Percentiles rank a stretch among this genome's conserved stretches.
Evolutionary conservation across 37 sponge, comb jelly and placozoan genomes (phyloP).

Genomic region (Tethya wilhelma): DNA sequence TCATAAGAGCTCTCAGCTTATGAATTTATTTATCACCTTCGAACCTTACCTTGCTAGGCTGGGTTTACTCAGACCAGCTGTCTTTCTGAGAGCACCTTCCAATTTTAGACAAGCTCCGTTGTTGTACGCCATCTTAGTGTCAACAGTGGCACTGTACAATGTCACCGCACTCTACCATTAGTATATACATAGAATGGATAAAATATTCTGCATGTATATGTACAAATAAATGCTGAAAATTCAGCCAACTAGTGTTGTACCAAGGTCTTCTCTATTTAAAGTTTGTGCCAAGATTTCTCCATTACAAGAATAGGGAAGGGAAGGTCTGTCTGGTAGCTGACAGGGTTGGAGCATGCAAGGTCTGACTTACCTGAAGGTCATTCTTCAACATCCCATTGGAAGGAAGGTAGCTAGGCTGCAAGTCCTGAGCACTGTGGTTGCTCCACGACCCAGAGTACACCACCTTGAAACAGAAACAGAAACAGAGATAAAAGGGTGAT

Average conservation of each 20-base stretch:
- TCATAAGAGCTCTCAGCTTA: too few species aligned
- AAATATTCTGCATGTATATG: neutral
- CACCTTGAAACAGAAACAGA: constrained; percentile 32
- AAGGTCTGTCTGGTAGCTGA: too few species aligned
- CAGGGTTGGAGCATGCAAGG: too few species aligned
- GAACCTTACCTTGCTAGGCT: constrained; percentile 35
- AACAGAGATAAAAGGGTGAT: too few species aligned
- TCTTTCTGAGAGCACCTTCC: constrained; percentile 24
- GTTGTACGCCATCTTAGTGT: constrained; percentile 49
- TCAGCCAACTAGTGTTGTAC: too few species aligned
- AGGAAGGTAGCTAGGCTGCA: constrained; percentile 75
- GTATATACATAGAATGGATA: too few species aligned
- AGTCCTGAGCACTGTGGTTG: constrained; percentile 82
- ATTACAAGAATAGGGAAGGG: too few species aligned
- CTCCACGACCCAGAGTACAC: constrained; percentile 58
- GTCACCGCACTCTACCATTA: constrained; percentile 28
- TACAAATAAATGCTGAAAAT: too few species aligned
- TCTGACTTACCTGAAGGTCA: constrained; percentile 37
- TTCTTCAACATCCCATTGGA: constrained; percentile 5
- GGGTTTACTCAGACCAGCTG: constrained; percentile 9
- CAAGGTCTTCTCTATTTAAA: too few species aligned
- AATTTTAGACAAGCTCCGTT: constrained; percentile 58
- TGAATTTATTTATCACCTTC: too few species aligned
- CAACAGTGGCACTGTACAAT: constrained; percentile 48
- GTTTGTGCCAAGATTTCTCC: too few species aligned